A percentile compares a stretch with the other conserved stretches of the same genome.
Evolutionary conservation across 2,113 vertebrate genomes (phyloP).

Genomic region (Suricata suricatta): DNA sequence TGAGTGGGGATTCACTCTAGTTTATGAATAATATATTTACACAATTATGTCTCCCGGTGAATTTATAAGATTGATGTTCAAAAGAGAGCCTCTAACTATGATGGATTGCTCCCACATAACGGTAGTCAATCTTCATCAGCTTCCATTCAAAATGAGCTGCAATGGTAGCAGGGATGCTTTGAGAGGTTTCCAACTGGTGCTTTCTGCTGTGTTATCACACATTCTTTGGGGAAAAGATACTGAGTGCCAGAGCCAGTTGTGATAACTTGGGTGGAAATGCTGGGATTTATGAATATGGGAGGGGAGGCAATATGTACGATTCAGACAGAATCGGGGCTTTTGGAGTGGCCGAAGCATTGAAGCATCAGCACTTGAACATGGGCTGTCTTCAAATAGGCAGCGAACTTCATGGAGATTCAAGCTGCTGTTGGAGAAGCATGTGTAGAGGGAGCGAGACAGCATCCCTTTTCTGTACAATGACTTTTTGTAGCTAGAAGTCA

Average conservation of each 20-base stretch:
- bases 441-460: background rate
- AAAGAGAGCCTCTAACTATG: constrained; percentile 71
- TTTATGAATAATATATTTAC: constrained; percentile 82
- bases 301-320: background rate
- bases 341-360: background rate
- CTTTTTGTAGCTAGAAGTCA: background rate
- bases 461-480: background rate
- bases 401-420: background rate
- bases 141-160: constrained; percentile 45
- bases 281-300: background rate
- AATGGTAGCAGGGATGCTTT: background rate
- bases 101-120: constrained; percentile 69
- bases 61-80: constrained; percentile 77
- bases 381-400: background rate
- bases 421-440: background rate
- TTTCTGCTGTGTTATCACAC: background rate
- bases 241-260: background rate
- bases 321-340: background rate
- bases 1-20: constrained; percentile 65
- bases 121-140: constrained; percentile 71
- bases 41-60: constrained; percentile 66
- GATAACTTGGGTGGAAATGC: background rate
- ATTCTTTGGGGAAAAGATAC: background rate
- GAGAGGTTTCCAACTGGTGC: background rate
- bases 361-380: background rate